Evolutionary conservation across 2,797 vertebrate genomes (phyloP).

Genomic region (Melanotaenia maccullochi): DNA sequence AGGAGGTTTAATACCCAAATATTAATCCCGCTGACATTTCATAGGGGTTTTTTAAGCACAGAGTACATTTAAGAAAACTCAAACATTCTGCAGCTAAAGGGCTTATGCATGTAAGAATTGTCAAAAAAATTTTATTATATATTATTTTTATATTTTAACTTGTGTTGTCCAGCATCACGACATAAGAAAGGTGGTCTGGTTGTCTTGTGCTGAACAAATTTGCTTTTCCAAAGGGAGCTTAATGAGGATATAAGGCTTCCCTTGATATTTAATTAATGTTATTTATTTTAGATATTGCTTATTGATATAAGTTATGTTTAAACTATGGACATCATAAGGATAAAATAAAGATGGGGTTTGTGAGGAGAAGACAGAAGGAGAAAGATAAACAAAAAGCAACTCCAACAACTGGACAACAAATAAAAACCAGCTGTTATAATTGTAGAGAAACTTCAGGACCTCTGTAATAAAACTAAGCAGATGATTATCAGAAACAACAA

Average conservation of each 20-base stretch:
- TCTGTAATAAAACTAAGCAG: background rate
- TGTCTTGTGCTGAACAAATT: background rate
- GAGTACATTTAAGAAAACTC: background rate
- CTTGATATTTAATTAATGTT: background rate
- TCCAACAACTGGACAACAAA: background rate
- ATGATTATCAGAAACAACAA: background rate
- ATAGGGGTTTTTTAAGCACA: background rate
- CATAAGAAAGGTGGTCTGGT: background rate
- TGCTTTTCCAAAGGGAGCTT: no score
- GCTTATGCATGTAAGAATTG: background rate
- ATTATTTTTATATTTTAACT: background rate
- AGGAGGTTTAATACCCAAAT: background rate
- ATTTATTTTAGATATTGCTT: background rate
- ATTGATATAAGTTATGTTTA: no score
- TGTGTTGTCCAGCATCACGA: background rate
- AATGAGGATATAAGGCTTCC: background rate
- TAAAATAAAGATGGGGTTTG: background rate
- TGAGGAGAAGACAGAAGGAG: background rate
- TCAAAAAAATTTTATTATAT: background rate
- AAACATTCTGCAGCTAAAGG: background rate
- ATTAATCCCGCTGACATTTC: background rate
- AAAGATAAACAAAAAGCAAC: background rate
- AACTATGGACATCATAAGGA: background rate
- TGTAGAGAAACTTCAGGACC: no score
- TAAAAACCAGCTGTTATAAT: background rate